Conservation (phyloP, 35 echinoderm and acorn worm genomes). For the Hemicentrotus pulcherrimus region DNA sequence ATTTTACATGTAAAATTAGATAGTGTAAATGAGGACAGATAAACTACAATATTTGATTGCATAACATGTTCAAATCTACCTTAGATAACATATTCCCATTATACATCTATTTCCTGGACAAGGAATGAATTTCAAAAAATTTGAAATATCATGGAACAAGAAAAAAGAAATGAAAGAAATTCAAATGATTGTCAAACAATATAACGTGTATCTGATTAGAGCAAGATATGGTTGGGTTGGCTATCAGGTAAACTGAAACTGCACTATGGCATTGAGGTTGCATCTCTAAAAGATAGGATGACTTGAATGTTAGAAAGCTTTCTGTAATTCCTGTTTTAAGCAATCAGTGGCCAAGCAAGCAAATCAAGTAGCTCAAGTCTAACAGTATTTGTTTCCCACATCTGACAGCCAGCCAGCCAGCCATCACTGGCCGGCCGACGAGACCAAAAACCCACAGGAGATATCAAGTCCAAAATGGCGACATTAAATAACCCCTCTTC, state of each 20-base stretch:
- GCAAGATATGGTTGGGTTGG: too few relatives aligned
- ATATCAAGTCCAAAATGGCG: neutral
- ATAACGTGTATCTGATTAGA: too few relatives aligned
- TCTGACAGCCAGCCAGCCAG: neutral
- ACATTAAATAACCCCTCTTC: neutral
- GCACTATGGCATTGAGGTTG: neutral
- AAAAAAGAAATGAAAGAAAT: neutral
- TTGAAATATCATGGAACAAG: neutral
- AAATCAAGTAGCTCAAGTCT: neutral
- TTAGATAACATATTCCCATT: neutral
- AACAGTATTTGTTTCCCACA: neutral
- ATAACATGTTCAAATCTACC: neutral
- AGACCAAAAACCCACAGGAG: neutral
- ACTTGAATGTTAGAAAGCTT: neutral
- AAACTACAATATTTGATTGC: too few relatives aligned
- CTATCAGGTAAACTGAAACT: too few relatives aligned
- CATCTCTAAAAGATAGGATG: neutral
- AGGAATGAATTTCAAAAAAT: neutral
- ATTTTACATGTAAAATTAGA: too few relatives aligned
- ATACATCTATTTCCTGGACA: neutral
- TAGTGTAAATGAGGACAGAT: too few relatives aligned
- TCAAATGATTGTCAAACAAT: too few relatives aligned
- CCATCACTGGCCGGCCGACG: too few relatives aligned
- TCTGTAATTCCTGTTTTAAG: neutral
- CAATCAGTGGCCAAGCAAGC: neutral